Evolutionary conservation across 23 tunicate species (phyloP), one percentile per base, ranked within the genome.

Genomic region (Ascidia mentula): DNA sequence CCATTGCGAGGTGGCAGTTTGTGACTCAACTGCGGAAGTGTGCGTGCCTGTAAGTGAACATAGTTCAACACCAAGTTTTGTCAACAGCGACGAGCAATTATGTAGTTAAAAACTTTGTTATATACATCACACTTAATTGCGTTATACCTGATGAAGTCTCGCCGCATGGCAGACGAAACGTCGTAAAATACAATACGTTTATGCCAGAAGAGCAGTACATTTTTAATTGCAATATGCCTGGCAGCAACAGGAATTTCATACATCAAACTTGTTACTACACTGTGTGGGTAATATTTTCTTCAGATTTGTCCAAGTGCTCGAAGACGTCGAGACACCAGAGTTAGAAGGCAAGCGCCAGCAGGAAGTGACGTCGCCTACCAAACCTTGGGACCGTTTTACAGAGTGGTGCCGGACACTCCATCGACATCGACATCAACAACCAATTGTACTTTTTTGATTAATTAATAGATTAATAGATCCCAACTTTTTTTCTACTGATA

Each of bases 1-100:
- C 37, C 84, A 80, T 36, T 80, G 84, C 59, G 35, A 40, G 18
- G 38, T 80, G 20, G 38, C 30, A 30, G 76, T 80, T 69, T 80
- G 84, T 36, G 9, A 32, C 40, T 40, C 72, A 20, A 28, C 65
- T 20, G 24, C 65, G 13, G 65, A 53, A 26, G 24, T 5, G 24
- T 53, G 65, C 24, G 65, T 53, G 24, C 65, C 65, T 26, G 65
- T 53, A 53, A 28, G 65, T n/a, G n/a, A n/a, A n/a, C n/a, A n/a
- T n/a, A n/a, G n/a, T n/a, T n/a, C n/a, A n/a, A n/a, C n/a, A n/a
- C n/a, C n/a, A n/a, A n/a, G n/a, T 53, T 6, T 53, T 53, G 13
- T 5, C 22, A 53, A 53, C 13, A 53, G 4, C 2, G 65, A 9
- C 13, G n/a, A n/a, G n/a, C n/a, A n/a, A n/a, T n/a, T n/a, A n/a